These are phyloP conservation scores for Macaria liturata DNA, from an alignment of 2,888 invertebrate genomes.

Conservation along the genomic window DNA sequence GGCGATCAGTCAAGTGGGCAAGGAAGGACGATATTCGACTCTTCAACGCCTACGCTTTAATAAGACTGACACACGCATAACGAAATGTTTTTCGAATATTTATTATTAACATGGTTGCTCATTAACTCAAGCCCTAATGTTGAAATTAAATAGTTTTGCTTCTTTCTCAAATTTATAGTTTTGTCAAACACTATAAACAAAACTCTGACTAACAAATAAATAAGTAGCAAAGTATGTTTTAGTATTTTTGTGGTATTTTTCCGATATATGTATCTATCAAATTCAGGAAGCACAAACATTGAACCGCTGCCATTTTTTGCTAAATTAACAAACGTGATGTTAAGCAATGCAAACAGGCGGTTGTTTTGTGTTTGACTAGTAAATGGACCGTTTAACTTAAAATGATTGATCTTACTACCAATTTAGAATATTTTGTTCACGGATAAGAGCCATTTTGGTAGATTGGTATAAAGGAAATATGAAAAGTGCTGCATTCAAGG, in stretches of 20 bases:
- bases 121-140: too few species aligned
- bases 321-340: slow-evolving; percentile 10
- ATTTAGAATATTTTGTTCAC: slow-evolving; percentile 24
- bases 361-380: slow-evolving; percentile 16
- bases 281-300: slow-evolving; percentile 21
- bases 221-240: background rate
- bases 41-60: slow-evolving; percentile 54
- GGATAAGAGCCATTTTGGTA: slow-evolving; percentile 31
- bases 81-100: slow-evolving; percentile 25
- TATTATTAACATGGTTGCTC: too few species aligned
- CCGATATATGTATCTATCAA: slow-evolving; percentile 12
- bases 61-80: slow-evolving; percentile 26
- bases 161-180: too few species aligned
- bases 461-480: slow-evolving; percentile 29
- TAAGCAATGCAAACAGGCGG: slow-evolving; percentile 11
- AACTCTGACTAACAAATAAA: too few species aligned
- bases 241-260: slow-evolving; percentile 2
- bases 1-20: slow-evolving; percentile 63
- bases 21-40: slow-evolving; percentile 58
- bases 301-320: slow-evolving; percentile 10
- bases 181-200: too few species aligned
- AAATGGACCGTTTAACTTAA: slow-evolving; percentile 16
- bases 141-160: too few species aligned
- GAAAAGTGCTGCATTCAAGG: slow-evolving; percentile 29
- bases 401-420: slow-evolving; percentile 19